phyloP scores from a whole-genome alignment of 2,888 invertebrate genomes.

The Drosophila longiperda region DNA sequence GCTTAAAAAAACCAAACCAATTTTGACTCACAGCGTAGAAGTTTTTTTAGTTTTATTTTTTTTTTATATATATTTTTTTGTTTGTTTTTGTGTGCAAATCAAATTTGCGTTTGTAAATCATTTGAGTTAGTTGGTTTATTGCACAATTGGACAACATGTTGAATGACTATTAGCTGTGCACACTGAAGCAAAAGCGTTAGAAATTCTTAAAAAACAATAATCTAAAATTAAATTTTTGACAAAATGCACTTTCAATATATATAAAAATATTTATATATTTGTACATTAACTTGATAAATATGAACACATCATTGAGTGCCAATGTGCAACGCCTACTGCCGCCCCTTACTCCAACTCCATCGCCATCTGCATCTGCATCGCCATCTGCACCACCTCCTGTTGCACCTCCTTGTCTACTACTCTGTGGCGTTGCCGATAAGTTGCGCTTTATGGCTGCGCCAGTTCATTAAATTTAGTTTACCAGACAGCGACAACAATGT shows the following conservation, averaged over 20 bases:
- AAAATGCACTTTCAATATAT: neutral
- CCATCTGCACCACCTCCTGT: neutral
- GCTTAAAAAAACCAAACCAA: neutral
- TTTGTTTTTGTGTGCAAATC: conserved; percentile 4
- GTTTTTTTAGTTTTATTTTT: conserved; percentile 6
- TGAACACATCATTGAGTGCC: conserved; percentile 1
- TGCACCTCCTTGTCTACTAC: neutral
- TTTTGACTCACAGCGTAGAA: neutral
- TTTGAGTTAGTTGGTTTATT: conserved; percentile 62
- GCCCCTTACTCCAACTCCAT: neutral
- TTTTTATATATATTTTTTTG: neutral
- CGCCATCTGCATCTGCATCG: neutral
- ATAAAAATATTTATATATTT: neutral
- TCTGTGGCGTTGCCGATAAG: conserved; percentile 62
- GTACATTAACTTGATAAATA: neutral
- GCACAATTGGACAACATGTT: conserved; percentile 68
- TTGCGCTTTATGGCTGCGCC: conserved; percentile 76
- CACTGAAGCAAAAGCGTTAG: conserved; percentile 28
- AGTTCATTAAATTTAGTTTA: conserved; percentile 79
- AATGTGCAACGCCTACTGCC: conserved; percentile 26
- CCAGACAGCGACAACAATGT: conserved; percentile 78
- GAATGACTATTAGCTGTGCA: conserved; percentile 57
- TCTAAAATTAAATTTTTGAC: neutral
- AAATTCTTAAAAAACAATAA: neutral
- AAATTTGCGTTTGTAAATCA: conserved; percentile 69